Evolutionary conservation across 2,888 invertebrate species (phyloP).

Genomic region (Cerastis rubricosa): DNA sequence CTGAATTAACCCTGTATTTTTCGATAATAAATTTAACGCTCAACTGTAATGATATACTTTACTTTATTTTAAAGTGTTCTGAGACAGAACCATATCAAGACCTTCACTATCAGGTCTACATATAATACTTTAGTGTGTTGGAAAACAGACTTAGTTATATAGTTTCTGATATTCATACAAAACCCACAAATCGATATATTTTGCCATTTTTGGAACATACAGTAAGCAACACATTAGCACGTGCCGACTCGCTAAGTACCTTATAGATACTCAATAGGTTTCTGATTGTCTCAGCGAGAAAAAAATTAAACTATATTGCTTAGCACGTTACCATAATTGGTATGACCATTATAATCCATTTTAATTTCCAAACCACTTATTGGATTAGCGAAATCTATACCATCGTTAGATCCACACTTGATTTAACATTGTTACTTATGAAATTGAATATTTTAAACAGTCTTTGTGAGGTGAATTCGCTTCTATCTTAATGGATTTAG

Average conservation of each 20-base stretch:
- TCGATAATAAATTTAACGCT: neutral
- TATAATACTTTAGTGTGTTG: neutral
- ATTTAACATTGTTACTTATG: neutral
- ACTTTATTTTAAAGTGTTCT: neutral
- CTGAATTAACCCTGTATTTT: neutral
- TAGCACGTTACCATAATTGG: constrained; percentile 79
- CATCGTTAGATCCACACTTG: constrained; percentile 35
- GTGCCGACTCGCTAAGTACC: constrained; percentile 57
- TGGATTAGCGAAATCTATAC: constrained; percentile 63
- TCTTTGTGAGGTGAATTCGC: constrained; percentile 52
- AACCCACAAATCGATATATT: neutral
- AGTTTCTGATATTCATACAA: neutral
- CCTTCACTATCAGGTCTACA: neutral
- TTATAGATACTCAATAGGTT: constrained; percentile 69
- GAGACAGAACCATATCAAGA: neutral
- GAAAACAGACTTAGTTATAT: neutral
- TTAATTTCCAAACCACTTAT: constrained; percentile 61
- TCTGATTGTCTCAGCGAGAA: constrained; percentile 67
- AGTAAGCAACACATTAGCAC: constrained; percentile 49
- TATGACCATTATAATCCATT: constrained; percentile 73
- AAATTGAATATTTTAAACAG: neutral
- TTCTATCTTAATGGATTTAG: constrained; percentile 82
- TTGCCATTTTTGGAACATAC: neutral
- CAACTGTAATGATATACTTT: neutral
- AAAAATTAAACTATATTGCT: constrained; percentile 70